A percentile compares a stretch with the other conserved stretches of the same genome.
phyloP scores from a whole-genome alignment of 1,140 invertebrate species.

The Rhagoletis zephyria region DNA sequence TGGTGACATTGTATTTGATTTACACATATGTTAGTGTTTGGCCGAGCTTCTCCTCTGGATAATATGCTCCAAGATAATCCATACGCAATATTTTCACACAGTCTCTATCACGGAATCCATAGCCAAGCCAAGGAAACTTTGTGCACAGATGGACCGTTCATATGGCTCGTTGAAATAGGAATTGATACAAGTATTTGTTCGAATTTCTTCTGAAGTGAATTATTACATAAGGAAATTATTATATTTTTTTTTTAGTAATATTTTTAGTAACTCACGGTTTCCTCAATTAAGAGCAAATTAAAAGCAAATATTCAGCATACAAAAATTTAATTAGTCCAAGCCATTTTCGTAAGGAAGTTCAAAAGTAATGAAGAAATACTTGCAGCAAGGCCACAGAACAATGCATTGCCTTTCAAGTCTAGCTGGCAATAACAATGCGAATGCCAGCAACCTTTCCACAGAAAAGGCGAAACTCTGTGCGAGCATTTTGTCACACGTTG shows the following conservation, averaged over 20 bases:
- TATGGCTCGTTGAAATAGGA: too few relatives aligned
- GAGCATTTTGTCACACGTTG: slow-evolving; percentile 30
- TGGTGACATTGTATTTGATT: too few relatives aligned
- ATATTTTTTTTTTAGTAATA: not conserved
- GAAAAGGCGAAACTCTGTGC: not conserved
- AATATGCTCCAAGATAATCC: too few relatives aligned
- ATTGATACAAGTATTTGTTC: too few relatives aligned
- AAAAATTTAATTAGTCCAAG: not conserved
- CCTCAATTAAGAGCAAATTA: not conserved
- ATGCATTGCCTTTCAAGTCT: not conserved
- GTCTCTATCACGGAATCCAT: too few relatives aligned
- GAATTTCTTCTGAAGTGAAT: too few relatives aligned
- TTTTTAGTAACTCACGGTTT: not conserved
- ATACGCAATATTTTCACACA: too few relatives aligned
- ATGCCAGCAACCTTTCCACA: not conserved
- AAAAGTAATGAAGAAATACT: not conserved
- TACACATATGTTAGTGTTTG: too few relatives aligned
- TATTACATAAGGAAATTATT: not conserved
- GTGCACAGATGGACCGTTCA: too few relatives aligned
- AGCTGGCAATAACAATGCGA: not conserved
- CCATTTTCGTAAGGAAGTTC: not conserved
- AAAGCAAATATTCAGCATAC: not conserved
- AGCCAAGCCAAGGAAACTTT: too few relatives aligned
- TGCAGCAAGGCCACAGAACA: not conserved
- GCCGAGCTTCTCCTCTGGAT: too few relatives aligned